A percentile compares a stretch with the other conserved stretches of the same genome.
These are phyloP conservation scores for Delichon dasypus DNA, from an alignment of 2,797 vertebrate species.

Conservation along the genomic window DNA sequence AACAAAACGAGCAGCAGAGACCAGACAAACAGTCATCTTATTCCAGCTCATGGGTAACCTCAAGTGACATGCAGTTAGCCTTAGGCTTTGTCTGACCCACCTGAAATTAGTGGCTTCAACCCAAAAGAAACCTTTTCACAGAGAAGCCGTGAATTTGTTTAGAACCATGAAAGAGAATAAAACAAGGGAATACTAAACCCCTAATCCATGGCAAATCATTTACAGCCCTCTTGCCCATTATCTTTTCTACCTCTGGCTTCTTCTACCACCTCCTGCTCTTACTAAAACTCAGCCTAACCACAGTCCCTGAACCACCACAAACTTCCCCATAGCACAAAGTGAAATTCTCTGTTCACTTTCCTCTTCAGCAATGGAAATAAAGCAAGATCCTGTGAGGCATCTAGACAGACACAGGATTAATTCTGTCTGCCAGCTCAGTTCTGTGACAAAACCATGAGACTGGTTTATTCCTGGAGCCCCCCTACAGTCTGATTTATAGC, in stretches of 20 bases:
- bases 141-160: not conserved
- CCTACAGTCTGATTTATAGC: conserved; percentile 12
- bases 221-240: not conserved
- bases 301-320: not conserved
- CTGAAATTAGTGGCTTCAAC: not conserved
- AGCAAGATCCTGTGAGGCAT: not conserved
- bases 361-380: not conserved
- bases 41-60: not conserved
- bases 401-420: conserved; percentile 26
- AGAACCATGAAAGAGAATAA: not conserved
- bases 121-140: not conserved
- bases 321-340: not conserved
- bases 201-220: not conserved
- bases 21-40: not conserved
- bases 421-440: conserved; percentile 31
- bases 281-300: not conserved
- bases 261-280: not conserved
- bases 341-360: not conserved
- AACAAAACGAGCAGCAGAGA: not conserved
- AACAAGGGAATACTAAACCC: not conserved
- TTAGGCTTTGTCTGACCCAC: not conserved
- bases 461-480: conserved; percentile 31
- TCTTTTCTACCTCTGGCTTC: not conserved
- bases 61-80: not conserved
- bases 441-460: conserved; percentile 16